These are phyloP conservation scores for Drosophila tani DNA, from an alignment of 1,140 invertebrate genomes.

Conservation along the genomic window DNA sequence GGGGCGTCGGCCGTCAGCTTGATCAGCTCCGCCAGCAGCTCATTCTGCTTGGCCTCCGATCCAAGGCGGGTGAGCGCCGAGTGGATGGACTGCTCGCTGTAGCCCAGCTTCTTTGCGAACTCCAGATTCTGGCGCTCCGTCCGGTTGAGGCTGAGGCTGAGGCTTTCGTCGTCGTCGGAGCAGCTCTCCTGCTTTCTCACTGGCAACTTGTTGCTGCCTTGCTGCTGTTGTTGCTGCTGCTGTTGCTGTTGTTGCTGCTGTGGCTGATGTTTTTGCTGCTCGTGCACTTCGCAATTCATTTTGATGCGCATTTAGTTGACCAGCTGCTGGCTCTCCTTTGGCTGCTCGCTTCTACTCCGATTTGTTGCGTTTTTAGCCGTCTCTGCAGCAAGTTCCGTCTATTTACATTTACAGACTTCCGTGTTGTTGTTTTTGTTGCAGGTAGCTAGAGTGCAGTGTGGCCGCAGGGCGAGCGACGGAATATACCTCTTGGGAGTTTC, in stretches of 20 bases:
- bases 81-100: constrained; percentile 94
- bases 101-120: constrained; percentile 95
- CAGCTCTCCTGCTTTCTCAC: constrained; percentile 64
- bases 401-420: constrained; percentile 73
- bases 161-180: constrained; percentile 60
- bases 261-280: constrained; percentile 60
- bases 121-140: constrained; percentile 86
- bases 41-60: constrained; percentile 93
- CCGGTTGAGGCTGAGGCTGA: constrained; percentile 53
- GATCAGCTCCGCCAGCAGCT: constrained; percentile 93
- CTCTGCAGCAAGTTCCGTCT: constrained; percentile 76
- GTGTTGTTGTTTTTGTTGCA: constrained; percentile 58
- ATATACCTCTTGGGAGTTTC: background rate
- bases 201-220: constrained; percentile 64
- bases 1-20: constrained; percentile 88
- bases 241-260: constrained; percentile 40
- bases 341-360: constrained; percentile 16
- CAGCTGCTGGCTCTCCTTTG: constrained; percentile 34
- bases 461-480: background rate
- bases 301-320: constrained; percentile 74
- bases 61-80: constrained; percentile 93
- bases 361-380: constrained; percentile 50
- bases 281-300: constrained; percentile 72
- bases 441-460: constrained; percentile 21
- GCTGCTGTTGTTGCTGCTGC: constrained; percentile 53